Evolutionary conservation across 2,888 invertebrate genomes (phyloP), one percentile per base, ranked within the genome.

Genomic region (Hemaris fuciformis): DNA sequence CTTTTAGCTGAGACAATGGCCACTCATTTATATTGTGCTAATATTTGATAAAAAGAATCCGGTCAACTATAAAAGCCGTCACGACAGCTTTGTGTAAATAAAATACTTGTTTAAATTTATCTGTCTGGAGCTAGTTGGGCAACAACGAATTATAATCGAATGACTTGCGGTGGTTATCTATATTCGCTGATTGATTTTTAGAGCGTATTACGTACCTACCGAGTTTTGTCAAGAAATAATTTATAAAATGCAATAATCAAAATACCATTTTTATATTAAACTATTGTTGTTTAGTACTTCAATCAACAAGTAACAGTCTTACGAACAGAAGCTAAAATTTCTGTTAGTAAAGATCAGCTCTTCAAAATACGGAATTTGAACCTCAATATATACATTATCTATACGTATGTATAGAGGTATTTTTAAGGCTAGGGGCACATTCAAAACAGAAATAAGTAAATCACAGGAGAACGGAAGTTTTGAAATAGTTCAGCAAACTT

Each of bases 1-100:
- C 78, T 85, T 84, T 81, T 79, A 72, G 73, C 71, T 76, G 71
- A 85, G 77, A 87, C 84, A 86, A 84, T 85, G 76, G 81, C 71
- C 67, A 75, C 74, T 78, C 80, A 80, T 82, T 80, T 80, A 76
- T 81, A 78, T 79, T 79, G 73, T 80, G 75, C 73, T 74, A 75
- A 80, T 80, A 75, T 68, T 69, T 70, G 79, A 77, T 77, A 71
- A 75, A 70, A 63, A 31, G 71, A 67, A 72, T 64, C 66, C 70
- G 70, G 77, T 71, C 72, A 65, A 67, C 64, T 70, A 65, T 66
- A 62, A 71, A 71, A 70, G 64, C 67, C 63, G 65, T 64, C 60
- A 53, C 60, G 57, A 45, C 62, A 56, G 48, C 25, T 64, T 10
- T 63, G 59, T 57, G 34, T 57, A 46, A 57, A 61, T 61, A 61